Base-by-base conservation (phyloP, 1,140 invertebrate genomes). In the Colletes gigas region DNA sequence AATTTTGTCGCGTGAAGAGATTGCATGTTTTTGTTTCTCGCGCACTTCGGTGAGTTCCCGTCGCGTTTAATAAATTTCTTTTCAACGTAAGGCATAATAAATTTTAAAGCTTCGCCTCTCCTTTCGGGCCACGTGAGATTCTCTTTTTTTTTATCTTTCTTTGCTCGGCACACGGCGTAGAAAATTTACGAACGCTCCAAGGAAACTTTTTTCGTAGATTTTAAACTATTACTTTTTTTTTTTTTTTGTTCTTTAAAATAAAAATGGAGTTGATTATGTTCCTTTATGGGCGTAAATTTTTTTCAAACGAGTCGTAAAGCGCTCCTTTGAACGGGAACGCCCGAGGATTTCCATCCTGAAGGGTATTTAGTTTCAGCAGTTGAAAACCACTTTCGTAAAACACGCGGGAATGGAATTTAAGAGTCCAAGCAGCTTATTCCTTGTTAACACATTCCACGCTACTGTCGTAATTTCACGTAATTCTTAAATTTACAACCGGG, bases 1-100 rank as follows among this genome's bases (percentile, higher is more conserved):
- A 75, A 75, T 75, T 67, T 75, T 44, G 50, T 75, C 57, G 62
- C 73, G 73, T 67, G 50, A 75, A 55, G 30, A 30, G 72, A 62
- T 75, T 54, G 72, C 72, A 63, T 75, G 44, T 21, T 39, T 73
- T 66, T 67, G 73, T 67, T 54, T 54, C 3, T n/a, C 7, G 52
- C 14, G 14, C 7, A 10, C 44, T n/a, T 75, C 39, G 15, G 17
- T 21, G 21, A 50, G 59, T 41, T 44, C 21, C 15, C 41, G 17
- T 41, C 19, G 19, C 19, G 55, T 72, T 75, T 63, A 62, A 73
- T 63, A 30, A 21, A 50, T 60, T 50, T 50, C 59, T 17, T n/a
- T 63, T 17, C 3, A 47, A 67, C 19, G 10, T 15, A 67, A 15
- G 41, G 8, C 6, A 10, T 9, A 19, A 10, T 19, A 17, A 44